phyloP scores from a whole-genome alignment of 2,888 invertebrate genomes.

The Caenorhabditis auriculariae region DNA sequence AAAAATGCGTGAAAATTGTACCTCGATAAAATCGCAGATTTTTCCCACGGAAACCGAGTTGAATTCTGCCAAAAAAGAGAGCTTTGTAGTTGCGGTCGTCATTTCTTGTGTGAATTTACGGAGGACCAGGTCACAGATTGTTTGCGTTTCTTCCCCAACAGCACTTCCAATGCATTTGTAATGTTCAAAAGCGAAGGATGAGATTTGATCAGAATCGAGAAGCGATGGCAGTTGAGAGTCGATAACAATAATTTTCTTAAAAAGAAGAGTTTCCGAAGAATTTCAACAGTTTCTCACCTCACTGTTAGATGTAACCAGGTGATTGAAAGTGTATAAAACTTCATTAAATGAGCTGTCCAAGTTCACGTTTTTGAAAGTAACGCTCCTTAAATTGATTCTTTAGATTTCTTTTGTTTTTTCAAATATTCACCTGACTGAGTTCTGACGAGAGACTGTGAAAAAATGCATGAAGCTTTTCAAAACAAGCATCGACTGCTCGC shows the following conservation, averaged over 20 bases:
- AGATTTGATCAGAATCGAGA: background rate
- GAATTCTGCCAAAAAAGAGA: constrained; percentile 26
- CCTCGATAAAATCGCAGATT: constrained; percentile 33
- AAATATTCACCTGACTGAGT: background rate
- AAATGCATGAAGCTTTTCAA: constrained; percentile 5
- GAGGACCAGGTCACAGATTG: constrained; percentile 9
- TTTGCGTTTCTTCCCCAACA: constrained; percentile 3
- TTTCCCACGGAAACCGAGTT: constrained; percentile 16
- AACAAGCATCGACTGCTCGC: constrained; percentile 1
- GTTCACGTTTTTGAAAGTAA: background rate
- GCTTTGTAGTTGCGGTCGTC: constrained; percentile 12
- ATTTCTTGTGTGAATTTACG: constrained; percentile 27
- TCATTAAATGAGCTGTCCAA: background rate
- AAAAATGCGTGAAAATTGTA: too few relatives aligned
- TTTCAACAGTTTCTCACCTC: constrained; percentile 1
- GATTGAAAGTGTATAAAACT: constrained; percentile 1
- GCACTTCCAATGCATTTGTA: constrained; percentile 22
- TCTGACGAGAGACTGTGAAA: constrained; percentile 17
- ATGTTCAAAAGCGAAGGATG: constrained; percentile 20
- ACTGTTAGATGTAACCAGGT: background rate
- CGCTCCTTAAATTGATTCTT: constrained; percentile 2
- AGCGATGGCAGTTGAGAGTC: constrained; percentile 11
- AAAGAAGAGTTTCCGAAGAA: background rate
- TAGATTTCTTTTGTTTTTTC: background rate
- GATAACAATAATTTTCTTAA: constrained; percentile 17